Base-by-base conservation (phyloP, 2,888 invertebrate genomes). In the Agrochola macilenta region DNA sequence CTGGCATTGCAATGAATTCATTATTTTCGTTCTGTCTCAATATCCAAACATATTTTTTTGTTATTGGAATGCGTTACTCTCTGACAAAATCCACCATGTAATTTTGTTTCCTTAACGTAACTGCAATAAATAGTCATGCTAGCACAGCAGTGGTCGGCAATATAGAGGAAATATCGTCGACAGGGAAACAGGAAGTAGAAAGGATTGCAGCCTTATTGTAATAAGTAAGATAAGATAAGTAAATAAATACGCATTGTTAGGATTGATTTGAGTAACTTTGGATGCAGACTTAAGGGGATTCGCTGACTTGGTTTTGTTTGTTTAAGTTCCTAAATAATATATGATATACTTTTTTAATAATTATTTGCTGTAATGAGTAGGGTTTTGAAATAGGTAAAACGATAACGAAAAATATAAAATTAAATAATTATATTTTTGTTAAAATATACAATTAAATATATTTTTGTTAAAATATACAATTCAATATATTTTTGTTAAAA, bases 81-180 rank as follows among this genome's bases (percentile, higher is more conserved):
- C 60, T 66, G 80, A 71, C 66, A 61, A 57, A 68, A 79, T 35
- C 43, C 66, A 14, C 69, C 39, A 74, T 61, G 65, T 81, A 74
- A 81, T 81, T 75, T 76, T 64, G 68, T 69, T 76, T 76, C 30
- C 49, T 57, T 72, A 65, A 72, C 66, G 68, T 72, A 69, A 76
- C 54, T 82, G 84, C 84, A 70, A 83, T 88, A 86, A 85, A 87
- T 81, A 79, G 35, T 74, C 26, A 73, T 70, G 30, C 75, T 58
- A 64, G 74, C 78, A 63, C 87, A 86, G 84, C 84, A 76, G 83
- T 76, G 74, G 76, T 65, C 78, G 61, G 68, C 74, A 79, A 82
- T 85, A 79, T 63, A 63, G 57, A 52, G 69, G 72, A 75, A 77
- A 79, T 79, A 85, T 81, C 14, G 72, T 60, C 30, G 72, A 63